Evolutionary conservation across 2,797 vertebrate species (phyloP).

Genomic region (Clarias laeviceps): DNA sequence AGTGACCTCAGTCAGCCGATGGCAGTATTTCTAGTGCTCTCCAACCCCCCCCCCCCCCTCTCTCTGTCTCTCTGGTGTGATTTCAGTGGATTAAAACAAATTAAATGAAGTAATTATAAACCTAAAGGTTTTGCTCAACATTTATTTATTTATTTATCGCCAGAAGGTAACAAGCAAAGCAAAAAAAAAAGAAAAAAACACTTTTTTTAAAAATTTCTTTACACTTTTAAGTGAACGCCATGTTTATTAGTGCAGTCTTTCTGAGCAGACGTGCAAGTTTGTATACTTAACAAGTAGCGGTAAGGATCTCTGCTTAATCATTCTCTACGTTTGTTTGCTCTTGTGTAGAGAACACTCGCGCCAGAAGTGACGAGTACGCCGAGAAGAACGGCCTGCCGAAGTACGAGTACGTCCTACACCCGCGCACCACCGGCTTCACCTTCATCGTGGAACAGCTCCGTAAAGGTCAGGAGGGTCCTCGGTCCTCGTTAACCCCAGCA

Average conservation of each 20-base stretch:
- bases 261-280: neutral
- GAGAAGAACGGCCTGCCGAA: conserved; percentile 85
- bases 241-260: neutral
- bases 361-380: conserved; percentile 87
- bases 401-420: conserved; percentile 91
- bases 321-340: neutral
- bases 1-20: conserved; percentile 15
- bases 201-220: neutral
- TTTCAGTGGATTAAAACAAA: neutral
- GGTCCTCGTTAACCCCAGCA: neutral
- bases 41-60: too few relatives aligned
- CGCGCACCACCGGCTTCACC: conserved; percentile 94
- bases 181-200: neutral
- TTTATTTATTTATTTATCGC: neutral
- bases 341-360: conserved; percentile 84
- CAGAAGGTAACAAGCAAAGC: neutral
- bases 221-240: neutral
- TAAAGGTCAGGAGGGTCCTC: conserved; percentile 78
- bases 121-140: neutral
- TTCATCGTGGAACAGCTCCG: conserved; percentile 89
- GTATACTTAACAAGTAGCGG: neutral
- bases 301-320: neutral
- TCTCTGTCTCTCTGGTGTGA: neutral
- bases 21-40: neutral
- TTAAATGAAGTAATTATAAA: neutral